Evolutionary conservation across 2,888 invertebrate species (phyloP).

Genomic region (Synanthedon formicaeformis): DNA sequence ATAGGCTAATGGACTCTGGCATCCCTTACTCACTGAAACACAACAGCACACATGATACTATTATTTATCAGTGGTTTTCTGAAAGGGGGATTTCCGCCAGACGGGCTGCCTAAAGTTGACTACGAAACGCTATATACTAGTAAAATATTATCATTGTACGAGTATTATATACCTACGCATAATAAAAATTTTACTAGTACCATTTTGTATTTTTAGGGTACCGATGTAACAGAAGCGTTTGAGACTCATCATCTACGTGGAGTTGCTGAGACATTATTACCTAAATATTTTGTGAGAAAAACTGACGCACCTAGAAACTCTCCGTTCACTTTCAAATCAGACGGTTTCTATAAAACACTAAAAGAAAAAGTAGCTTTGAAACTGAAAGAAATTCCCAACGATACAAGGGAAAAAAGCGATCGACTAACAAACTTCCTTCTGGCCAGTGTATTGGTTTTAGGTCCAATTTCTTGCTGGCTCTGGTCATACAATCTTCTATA

Average conservation of each 20-base stretch:
- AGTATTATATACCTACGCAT: not conserved
- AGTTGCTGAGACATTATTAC: constrained; percentile 71
- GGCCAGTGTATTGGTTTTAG: constrained; percentile 23
- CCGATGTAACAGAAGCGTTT: constrained; percentile 75
- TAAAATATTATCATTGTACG: too few species aligned
- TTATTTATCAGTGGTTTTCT: too few species aligned
- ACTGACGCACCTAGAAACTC: constrained; percentile 74
- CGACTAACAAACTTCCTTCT: constrained; percentile 34
- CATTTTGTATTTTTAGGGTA: constrained; percentile 57
- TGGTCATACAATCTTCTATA: constrained; percentile 30
- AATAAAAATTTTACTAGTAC: not conserved
- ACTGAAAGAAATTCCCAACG: constrained; percentile 62
- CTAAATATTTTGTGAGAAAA: constrained; percentile 76
- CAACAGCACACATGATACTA: too few species aligned
- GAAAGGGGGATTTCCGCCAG: too few species aligned
- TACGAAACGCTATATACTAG: too few species aligned
- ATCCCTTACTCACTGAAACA: too few species aligned
- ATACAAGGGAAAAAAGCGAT: constrained; percentile 39
- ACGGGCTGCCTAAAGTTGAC: too few species aligned
- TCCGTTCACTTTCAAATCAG: constrained; percentile 78
- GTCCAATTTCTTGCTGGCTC: constrained; percentile 36
- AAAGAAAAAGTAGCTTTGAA: constrained; percentile 71
- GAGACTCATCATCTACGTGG: constrained; percentile 72
- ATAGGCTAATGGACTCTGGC: too few species aligned
- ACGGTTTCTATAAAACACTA: constrained; percentile 83